Evolutionary conservation across 1,140 invertebrate genomes (phyloP).

Genomic region (Philotrypesis tridentata): DNA sequence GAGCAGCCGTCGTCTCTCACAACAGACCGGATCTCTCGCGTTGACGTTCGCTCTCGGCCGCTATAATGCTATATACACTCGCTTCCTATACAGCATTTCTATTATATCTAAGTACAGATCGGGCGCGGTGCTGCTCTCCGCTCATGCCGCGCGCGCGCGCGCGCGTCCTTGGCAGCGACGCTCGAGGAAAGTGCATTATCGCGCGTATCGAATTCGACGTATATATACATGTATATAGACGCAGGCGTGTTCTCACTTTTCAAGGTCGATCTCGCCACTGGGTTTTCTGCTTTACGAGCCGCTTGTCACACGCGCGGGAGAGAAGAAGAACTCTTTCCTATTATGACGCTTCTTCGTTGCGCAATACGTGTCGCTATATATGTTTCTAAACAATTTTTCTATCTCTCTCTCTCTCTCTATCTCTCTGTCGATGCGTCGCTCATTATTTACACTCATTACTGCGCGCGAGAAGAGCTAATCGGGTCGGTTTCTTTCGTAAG

Average conservation of each 20-base stretch:
- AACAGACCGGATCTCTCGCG: conserved; percentile 17
- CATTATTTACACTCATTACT: no score
- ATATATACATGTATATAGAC: no score
- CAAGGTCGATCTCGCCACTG: conserved; percentile 27
- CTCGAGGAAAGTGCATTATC: conserved; percentile 15
- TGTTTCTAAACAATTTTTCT: background rate
- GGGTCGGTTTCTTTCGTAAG: no score
- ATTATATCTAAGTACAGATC: no score
- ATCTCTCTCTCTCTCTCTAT: no score
- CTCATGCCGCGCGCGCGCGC: no score
- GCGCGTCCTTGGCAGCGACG: background rate
- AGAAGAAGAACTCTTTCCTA: background rate
- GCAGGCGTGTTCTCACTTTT: conserved; percentile 31
- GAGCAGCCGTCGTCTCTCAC: no score
- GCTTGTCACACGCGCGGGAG: background rate
- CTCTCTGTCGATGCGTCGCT: no score
- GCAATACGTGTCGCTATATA: background rate
- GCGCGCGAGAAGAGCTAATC: no score
- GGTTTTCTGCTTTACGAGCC: background rate
- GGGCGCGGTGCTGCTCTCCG: background rate
- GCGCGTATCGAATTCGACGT: conserved; percentile 35
- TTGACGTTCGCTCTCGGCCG: conserved; percentile 36
- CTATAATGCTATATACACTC: no score
- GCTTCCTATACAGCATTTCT: background rate
- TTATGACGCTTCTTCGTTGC: background rate